Base-by-base conservation (phyloP, 2,113 vertebrate species). In the Xenopus borealis region DNA sequence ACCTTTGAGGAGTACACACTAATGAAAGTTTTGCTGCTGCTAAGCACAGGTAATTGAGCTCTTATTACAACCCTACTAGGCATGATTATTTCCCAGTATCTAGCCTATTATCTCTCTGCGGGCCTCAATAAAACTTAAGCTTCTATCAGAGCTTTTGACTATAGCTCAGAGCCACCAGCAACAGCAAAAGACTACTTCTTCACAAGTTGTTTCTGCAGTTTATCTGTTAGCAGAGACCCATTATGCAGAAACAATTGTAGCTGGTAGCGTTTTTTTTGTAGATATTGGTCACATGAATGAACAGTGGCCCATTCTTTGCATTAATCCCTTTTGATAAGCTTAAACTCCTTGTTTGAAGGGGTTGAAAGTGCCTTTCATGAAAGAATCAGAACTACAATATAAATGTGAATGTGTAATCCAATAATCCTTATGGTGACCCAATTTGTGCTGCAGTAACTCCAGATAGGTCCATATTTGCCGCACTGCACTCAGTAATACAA, bases 1-100 rank as follows among this genome's bases (percentile, higher is more conserved):
- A 96, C 93, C 83, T 97, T 97, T 16, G 95, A 98, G 50, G 97
- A 99, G 78, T 99, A 95, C 87, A 95, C 96, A 30, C 90, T 96
- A 66, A 99, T 99, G 97, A 99, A 99, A 84, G 96, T 97, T 1
- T 83, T 99, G 84, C 92, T 99, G 86, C 95, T 99, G 19, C 86
- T 99, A 40, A 98, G 97, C 90, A 99, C 97, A 86, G 91, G 97
- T 99, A 83, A 83, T 81, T 67, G 10, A 55, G 9, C 16, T 2
- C 23, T 69, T 23, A 8, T 63, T 70, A 64, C 72, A 68, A 27
- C 46, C 55, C 33, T 18, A n/a, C 58, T 20, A 46, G 7, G 40
- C 64, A 18, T 17, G 12, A 44, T 55, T 47, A 61, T 58, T 4
- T 20, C 18, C 13, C 45, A 47, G 40, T 75, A 66, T 11, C 12